Evolutionary conservation across 1,140 invertebrate genomes (phyloP), one percentile per base, ranked within the genome.

Genomic region (Phortica variegata): DNA sequence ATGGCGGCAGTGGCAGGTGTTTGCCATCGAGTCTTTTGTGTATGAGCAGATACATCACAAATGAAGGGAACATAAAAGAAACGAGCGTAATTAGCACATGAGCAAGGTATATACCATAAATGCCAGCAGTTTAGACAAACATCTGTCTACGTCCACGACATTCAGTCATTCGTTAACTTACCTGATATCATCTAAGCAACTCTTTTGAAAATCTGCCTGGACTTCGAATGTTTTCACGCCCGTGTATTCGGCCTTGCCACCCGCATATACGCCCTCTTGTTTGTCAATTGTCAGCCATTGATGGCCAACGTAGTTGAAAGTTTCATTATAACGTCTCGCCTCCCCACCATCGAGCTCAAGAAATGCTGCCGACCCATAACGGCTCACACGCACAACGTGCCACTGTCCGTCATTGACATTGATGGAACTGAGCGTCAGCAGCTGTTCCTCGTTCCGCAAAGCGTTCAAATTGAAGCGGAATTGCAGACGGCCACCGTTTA

Each of bases 341-440:
- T 88, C 86, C n/a, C 87, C 87, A 9, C 83, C 83, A 66, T 89
- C 87, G 42, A 89, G 62, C 49, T 81, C 81, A 38, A 89, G 73
- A 10, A 82, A 79, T 3, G 85, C 83, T 29, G 84, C 81, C 42
- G 82, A 83, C 15, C 87, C 86, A 55, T 80, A 84, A 2, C 87
- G 77, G 47, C 69, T 77, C n/a, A 79, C 77, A 52, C 80, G 79
- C 9, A 84, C 83, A 15, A 81, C 81, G 71, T 89, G 87, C 86
- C 87, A 88, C 54, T 85, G 83, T 9, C 87, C 87, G 69, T 89
- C 85, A 59, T 83, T 83, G 1, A 87, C 85, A 5, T 73, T 69
- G 9, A 85, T 79, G 42, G 79, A 70, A 3, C 79, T 82, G 37
- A 88, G 61, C 60, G 80, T 79, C 8, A 87, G 61, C 41, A 79